A percentile compares a stretch with the other conserved stretches of the same genome.
These are phyloP conservation scores for Manis crassicaudata DNA, from an alignment of 2,797 vertebrate genomes.

Conservation along the genomic window DNA sequence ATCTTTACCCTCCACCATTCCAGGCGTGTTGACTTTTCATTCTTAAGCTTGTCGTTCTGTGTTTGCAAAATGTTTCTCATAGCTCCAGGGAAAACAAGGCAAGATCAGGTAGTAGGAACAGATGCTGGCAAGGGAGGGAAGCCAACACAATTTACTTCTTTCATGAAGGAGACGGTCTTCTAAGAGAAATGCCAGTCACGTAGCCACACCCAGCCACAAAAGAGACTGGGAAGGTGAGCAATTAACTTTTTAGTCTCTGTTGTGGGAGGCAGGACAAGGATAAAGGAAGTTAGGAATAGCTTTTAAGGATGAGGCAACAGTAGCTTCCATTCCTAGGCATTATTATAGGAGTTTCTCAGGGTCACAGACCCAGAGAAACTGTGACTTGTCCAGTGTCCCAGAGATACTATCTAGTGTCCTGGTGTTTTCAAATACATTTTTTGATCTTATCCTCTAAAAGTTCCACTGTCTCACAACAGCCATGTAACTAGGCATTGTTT, in stretches of 20 bases:
- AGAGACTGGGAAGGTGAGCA: not conserved
- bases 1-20: not conserved
- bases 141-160: not conserved
- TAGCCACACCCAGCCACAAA: not conserved
- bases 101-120: not conserved
- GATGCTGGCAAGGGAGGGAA: not conserved
- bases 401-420: not conserved
- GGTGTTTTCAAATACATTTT: not conserved
- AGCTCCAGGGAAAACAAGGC: not conserved
- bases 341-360: not conserved
- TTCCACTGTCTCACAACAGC: not conserved
- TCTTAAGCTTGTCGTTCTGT: not conserved
- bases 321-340: not conserved
- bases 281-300: not conserved
- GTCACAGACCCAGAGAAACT: not conserved
- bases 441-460: not conserved
- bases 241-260: not conserved
- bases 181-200: not conserved
- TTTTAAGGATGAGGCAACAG: not conserved
- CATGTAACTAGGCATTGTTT: not conserved
- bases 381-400: not conserved
- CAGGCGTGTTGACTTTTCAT: not conserved
- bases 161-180: not conserved
- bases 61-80: constrained; percentile 1
- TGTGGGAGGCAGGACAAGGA: not conserved